Percentiles rank a stretch among this genome's conserved stretches.
Conservation (phyloP, 2,888 invertebrate species). For the Aelia acuminata region DNA sequence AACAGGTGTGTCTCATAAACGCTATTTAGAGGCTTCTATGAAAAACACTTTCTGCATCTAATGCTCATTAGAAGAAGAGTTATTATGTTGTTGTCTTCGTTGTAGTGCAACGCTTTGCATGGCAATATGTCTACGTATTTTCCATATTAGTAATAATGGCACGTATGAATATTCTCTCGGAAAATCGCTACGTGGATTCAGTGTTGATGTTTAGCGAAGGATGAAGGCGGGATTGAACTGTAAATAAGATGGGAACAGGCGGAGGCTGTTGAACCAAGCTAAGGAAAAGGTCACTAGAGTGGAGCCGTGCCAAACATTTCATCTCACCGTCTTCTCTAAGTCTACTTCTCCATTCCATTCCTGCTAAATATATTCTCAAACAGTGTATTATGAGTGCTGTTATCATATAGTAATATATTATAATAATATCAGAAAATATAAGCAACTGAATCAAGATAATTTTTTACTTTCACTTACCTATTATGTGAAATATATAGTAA, state of each 20-base stretch:
- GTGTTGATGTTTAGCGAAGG: neutral
- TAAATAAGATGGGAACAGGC: neutral
- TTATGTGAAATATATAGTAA: too few species aligned
- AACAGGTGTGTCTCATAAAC: too few species aligned
- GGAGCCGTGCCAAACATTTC: conserved; percentile 9
- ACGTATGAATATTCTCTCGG: neutral
- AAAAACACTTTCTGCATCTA: too few species aligned
- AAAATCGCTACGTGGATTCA: neutral
- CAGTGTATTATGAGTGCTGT: neutral
- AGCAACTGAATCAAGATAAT: neutral
- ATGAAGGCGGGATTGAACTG: neutral
- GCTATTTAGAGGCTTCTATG: too few species aligned
- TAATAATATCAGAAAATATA: neutral
- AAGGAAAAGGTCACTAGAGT: neutral
- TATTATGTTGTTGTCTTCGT: too few species aligned
- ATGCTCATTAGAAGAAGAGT: too few species aligned
- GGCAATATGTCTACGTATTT: too few species aligned
- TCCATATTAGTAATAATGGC: too few species aligned
- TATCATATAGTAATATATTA: neutral
- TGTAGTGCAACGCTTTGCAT: too few species aligned
- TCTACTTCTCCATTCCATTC: neutral
- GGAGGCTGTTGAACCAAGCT: conserved; percentile 17
- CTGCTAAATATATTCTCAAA: neutral
- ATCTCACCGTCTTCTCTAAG: neutral
- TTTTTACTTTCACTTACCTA: too few species aligned